Conservation (phyloP, 2,797 vertebrate species). For the Pipistrellus pygmaeus region DNA sequence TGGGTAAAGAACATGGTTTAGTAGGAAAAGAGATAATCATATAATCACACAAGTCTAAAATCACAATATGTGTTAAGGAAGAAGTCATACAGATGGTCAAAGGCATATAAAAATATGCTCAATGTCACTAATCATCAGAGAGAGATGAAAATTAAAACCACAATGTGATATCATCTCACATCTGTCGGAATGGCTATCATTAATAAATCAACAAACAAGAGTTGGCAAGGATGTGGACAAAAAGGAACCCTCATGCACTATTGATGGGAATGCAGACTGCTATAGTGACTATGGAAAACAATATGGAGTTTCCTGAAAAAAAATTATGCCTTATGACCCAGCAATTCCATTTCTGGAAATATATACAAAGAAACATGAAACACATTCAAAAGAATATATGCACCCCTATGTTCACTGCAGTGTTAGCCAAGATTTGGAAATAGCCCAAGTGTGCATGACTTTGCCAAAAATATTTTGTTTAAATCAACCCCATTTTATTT, state of each 20-base stretch:
- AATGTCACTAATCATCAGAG: no score
- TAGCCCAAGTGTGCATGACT: not conserved
- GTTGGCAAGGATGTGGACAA: not conserved
- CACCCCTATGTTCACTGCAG: not conserved
- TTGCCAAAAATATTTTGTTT: not conserved
- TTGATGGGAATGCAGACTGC: not conserved
- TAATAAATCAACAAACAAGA: not conserved
- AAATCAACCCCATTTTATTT: constrained; percentile 7
- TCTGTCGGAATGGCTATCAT: no score
- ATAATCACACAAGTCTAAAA: constrained; percentile 37
- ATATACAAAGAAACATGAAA: not conserved
- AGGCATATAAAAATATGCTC: no score
- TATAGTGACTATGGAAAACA: not conserved
- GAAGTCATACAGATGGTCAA: not conserved
- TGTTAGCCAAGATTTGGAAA: not conserved
- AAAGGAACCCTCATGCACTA: not conserved
- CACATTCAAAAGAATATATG: not conserved
- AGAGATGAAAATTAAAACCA: no score
- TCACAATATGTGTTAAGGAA: not conserved
- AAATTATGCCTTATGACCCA: not conserved
- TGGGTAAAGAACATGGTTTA: constrained; percentile 4
- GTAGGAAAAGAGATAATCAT: not conserved
- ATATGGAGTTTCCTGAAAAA: not conserved
- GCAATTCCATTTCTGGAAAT: not conserved
- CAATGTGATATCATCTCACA: no score